A percentile compares a stretch with the other conserved stretches of the same genome.
Evolutionary conservation across 2,797 vertebrate genomes (phyloP).

Genomic region (Lagocephalus sceleratus): DNA sequence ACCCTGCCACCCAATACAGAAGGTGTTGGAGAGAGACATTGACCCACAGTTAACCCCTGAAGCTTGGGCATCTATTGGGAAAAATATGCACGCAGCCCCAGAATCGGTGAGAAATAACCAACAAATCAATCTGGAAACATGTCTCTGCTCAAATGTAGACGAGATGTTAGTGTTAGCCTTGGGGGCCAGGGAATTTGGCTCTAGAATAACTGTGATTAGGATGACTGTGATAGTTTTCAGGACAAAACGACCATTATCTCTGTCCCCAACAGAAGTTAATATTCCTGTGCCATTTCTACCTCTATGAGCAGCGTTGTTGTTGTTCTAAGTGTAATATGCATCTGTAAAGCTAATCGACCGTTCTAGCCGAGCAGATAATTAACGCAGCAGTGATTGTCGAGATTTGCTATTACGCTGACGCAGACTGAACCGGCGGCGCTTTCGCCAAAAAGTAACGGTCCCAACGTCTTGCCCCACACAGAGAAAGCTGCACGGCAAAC

Average conservation of each 20-base stretch:
- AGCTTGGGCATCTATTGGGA: conserved; percentile 82
- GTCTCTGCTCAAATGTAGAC: conserved; percentile 73
- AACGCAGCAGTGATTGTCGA: conserved; percentile 19
- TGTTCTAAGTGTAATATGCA: conserved; percentile 23
- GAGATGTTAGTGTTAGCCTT: conserved; percentile 65
- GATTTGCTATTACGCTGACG: conserved; percentile 24
- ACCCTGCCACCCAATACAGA: conserved; percentile 81
- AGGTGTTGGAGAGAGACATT: conserved; percentile 82
- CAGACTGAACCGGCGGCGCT: conserved; percentile 9
- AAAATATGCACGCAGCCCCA: conserved; percentile 81
- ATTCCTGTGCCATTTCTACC: background rate
- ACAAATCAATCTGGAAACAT: conserved; percentile 76
- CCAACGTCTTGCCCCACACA: conserved; percentile 71
- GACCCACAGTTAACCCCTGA: conserved; percentile 81
- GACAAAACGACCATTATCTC: conserved; percentile 73
- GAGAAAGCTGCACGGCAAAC: conserved; percentile 98
- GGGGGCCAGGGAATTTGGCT: conserved; percentile 70
- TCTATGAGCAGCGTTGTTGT: conserved; percentile 29
- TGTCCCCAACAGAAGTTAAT: conserved; percentile 62
- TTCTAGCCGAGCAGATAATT: conserved; percentile 40
- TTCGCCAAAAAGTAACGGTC: conserved; percentile 35
- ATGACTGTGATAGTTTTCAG: conserved; percentile 54
- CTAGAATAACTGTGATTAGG: conserved; percentile 40
- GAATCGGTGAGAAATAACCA: conserved; percentile 82
- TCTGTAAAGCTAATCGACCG: conserved; percentile 23